Evolutionary conservation across 2,888 invertebrate genomes (phyloP).

Genomic region (Acanthopleura granulata): DNA sequence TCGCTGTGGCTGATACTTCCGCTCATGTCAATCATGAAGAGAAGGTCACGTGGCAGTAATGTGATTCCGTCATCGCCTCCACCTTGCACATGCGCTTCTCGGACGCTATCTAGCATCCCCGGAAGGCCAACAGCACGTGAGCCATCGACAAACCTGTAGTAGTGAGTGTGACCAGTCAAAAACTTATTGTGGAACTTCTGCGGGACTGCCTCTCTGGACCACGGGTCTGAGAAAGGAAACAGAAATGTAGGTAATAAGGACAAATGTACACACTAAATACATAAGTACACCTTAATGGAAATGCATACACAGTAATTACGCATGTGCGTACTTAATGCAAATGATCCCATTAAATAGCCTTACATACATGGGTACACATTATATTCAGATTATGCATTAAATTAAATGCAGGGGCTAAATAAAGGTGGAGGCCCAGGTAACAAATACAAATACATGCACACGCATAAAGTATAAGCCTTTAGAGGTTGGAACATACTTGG

Average conservation of each 20-base stretch:
- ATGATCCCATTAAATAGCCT: too few species aligned
- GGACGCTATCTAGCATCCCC: not conserved
- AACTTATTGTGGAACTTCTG: slow-evolving; percentile 9
- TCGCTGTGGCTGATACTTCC: not conserved
- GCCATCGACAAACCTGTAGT: not conserved
- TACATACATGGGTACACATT: too few species aligned
- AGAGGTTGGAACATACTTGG: too few species aligned
- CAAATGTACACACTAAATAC: not conserved
- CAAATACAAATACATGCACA: too few species aligned
- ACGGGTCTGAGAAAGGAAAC: slow-evolving; percentile 13
- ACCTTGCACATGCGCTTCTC: too few species aligned
- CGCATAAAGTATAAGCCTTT: too few species aligned
- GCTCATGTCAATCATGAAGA: slow-evolving; percentile 1
- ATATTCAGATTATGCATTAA: too few species aligned
- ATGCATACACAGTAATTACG: too few species aligned
- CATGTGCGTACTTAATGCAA: not conserved
- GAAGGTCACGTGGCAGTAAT: not conserved
- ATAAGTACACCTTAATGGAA: too few species aligned
- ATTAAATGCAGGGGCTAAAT: too few species aligned
- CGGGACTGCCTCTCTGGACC: not conserved
- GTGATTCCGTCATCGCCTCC: not conserved
- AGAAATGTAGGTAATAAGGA: too few species aligned
- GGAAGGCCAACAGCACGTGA: not conserved
- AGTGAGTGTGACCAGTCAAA: not conserved
- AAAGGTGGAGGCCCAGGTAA: too few species aligned